Evolutionary conservation across 2,888 invertebrate species (phyloP).

Genomic region (Cephus sareptanus): DNA sequence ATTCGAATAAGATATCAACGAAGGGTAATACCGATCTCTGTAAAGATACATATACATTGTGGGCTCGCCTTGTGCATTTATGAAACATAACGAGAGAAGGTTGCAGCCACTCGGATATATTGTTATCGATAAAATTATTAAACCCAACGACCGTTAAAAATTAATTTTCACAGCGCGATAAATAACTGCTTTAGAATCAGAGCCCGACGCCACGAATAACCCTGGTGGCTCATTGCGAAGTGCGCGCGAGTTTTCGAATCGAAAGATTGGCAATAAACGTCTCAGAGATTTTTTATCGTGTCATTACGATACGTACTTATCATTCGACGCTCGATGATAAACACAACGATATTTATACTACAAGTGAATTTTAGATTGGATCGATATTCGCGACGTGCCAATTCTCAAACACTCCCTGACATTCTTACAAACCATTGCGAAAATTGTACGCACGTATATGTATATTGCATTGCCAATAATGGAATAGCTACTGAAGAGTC

Average conservation of each 20-base stretch:
- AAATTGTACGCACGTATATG: not conserved
- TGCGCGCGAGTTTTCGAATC: not conserved
- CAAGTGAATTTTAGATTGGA: not conserved
- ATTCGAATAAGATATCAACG: not conserved
- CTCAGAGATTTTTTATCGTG: not conserved
- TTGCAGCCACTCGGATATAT: not conserved
- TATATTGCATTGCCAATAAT: not conserved
- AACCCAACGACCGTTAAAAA: not conserved
- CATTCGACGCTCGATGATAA: not conserved
- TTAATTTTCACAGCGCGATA: not conserved
- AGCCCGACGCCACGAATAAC: not conserved
- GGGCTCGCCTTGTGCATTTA: not conserved
- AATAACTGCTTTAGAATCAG: not conserved
- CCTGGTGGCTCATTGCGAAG: not conserved
- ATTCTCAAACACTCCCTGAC: not conserved
- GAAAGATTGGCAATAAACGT: not conserved
- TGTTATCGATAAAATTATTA: not conserved
- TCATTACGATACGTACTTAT: not conserved
- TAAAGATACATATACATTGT: not conserved
- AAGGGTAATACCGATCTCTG: not conserved
- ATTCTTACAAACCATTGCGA: not conserved
- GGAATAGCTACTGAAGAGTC: not conserved
- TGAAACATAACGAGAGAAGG: not conserved
- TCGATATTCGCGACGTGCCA: not conserved
- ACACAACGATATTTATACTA: not conserved